phyloP scores from a whole-genome alignment of 2,888 invertebrate species.

The Tipula lateralis region DNA sequence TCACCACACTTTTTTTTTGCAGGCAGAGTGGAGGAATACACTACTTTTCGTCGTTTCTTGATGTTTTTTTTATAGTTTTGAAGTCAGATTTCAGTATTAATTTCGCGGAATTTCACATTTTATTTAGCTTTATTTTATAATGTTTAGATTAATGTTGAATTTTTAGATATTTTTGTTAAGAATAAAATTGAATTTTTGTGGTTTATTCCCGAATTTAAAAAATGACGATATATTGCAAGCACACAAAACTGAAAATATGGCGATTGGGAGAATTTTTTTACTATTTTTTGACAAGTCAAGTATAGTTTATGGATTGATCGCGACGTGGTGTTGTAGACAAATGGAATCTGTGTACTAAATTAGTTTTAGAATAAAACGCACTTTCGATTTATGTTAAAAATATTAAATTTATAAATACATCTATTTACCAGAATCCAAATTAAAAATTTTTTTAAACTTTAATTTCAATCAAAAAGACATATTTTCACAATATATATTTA shows the following conservation, averaged over 20 bases:
- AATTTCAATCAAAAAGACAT: no score
- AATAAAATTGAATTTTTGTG: not conserved
- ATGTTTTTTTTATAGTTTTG: not conserved
- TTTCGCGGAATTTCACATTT: conserved; percentile 6
- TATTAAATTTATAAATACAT: no score
- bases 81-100: not conserved
- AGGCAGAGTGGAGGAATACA: conserved; percentile 6
- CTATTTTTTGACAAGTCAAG: not conserved
- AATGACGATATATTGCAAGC: conserved; percentile 20
- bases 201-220: conserved; percentile 6
- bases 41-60: conserved; percentile 13
- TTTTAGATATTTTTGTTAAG: not conserved
- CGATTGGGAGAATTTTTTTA: not conserved
- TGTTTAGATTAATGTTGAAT: not conserved
- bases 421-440: no score
- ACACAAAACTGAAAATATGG: conserved; percentile 14
- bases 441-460: no score
- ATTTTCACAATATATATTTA: no score
- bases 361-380: not conserved
- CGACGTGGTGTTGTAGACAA: not conserved
- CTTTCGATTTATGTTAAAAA: no score
- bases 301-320: not conserved
- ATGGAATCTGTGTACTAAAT: not conserved
- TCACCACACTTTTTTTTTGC: not conserved
- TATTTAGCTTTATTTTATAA: not conserved